Evolutionary conservation across 1,140 invertebrate species (phyloP).

Genomic region (Chionoecetes opilio): DNA sequence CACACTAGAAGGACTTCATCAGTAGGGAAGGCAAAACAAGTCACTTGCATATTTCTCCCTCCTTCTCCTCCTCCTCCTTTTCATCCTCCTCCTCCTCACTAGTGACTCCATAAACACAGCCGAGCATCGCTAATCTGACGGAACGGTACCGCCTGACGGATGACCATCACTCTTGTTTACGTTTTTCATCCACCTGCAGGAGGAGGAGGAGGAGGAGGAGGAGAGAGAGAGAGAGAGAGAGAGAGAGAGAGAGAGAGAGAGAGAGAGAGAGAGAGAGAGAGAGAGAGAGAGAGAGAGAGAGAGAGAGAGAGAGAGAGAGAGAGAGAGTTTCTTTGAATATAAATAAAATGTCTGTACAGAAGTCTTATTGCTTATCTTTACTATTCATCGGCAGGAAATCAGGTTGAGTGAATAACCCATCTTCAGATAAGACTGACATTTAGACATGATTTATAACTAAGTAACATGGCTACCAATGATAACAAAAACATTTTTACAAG

Average conservation of each 20-base stretch:
- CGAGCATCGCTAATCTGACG: background rate
- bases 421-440: background rate
- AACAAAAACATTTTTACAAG: background rate
- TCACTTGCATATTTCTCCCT: background rate
- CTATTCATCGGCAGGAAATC: too few relatives aligned
- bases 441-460: background rate
- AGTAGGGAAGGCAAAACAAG: background rate
- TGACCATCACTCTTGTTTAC: constrained; percentile 20
- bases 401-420: background rate
- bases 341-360: too few relatives aligned
- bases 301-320: constrained; percentile 4
- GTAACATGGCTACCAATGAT: background rate
- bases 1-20: too few relatives aligned
- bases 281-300: constrained; percentile 39
- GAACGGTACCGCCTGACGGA: constrained; percentile 14
- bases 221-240: background rate
- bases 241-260: background rate
- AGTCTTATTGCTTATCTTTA: too few relatives aligned
- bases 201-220: background rate
- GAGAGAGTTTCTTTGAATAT: background rate
- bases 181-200: background rate
- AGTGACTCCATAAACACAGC: constrained; percentile 7
- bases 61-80: background rate
- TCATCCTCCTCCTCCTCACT: background rate
- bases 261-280: constrained; percentile 43